phyloP scores from a whole-genome alignment of 2,113 vertebrate species.

The Pteronura brasiliensis region DNA sequence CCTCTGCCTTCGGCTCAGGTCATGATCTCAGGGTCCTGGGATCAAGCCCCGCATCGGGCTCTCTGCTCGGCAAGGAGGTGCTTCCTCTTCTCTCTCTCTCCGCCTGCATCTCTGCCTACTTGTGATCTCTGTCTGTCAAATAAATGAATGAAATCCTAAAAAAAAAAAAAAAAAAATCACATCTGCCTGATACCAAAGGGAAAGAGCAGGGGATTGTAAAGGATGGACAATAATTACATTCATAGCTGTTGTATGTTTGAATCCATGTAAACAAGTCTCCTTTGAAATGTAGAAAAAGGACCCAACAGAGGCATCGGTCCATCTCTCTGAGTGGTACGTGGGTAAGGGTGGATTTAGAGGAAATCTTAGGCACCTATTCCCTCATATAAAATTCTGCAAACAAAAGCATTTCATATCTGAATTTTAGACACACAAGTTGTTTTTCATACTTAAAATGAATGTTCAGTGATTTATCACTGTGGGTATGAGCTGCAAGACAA shows the following conservation, averaged over 20 bases:
- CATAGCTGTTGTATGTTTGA: not conserved
- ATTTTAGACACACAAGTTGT: not conserved
- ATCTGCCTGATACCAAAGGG: not conserved
- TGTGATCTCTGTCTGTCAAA: too few relatives aligned
- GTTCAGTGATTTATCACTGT: not conserved
- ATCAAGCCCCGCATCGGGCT: too few relatives aligned
- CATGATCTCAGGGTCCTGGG: too few relatives aligned
- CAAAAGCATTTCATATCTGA: not conserved
- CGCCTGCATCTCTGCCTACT: too few relatives aligned
- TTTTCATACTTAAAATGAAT: constrained; percentile 7
- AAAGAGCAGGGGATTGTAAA: not conserved
- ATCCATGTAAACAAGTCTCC: not conserved
- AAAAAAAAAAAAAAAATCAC: not conserved
- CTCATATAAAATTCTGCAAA: not conserved
- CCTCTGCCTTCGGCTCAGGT: too few relatives aligned
- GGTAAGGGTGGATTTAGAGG: not conserved
- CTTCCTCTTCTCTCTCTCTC: too few relatives aligned
- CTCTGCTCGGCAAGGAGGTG: too few relatives aligned
- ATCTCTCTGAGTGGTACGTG: not conserved
- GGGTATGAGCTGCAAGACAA: not conserved
- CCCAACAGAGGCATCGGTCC: not conserved
- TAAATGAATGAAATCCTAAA: too few relatives aligned
- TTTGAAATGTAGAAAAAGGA: not conserved
- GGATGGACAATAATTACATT: not conserved
- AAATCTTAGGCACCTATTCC: not conserved